phyloP scores from a whole-genome alignment of 2,113 vertebrate species.

The Seriola quinqueradiata region DNA sequence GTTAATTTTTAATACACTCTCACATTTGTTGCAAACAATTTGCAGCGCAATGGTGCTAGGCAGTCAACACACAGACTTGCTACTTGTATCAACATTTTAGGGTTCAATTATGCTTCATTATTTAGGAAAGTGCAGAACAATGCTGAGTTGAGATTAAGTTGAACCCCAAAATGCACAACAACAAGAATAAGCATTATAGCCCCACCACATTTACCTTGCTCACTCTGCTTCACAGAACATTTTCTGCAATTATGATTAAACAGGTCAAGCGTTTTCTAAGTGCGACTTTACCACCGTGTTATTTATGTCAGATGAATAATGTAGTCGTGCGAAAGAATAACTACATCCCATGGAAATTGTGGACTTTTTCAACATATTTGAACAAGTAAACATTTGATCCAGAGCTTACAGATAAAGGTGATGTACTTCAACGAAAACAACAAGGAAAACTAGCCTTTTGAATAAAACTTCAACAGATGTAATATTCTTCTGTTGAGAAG shows the following conservation, averaged over 20 bases:
- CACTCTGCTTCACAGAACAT: conserved; percentile 8
- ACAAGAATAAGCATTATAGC: background rate
- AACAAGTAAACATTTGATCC: too few relatives aligned
- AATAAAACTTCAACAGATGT: background rate
- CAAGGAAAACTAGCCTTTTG: background rate
- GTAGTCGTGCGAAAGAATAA: background rate
- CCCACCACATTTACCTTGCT: background rate
- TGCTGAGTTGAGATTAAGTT: conserved; percentile 5
- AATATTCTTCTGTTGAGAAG: background rate
- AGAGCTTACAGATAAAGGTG: background rate
- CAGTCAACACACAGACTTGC: conserved; percentile 42
- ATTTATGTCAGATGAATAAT: conserved; percentile 57
- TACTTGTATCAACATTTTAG: conserved; percentile 53
- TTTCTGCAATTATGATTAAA: conserved; percentile 12
- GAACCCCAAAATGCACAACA: background rate
- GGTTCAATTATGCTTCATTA: conserved; percentile 51
- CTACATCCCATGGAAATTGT: background rate
- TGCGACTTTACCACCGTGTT: background rate
- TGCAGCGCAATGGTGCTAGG: conserved; percentile 45
- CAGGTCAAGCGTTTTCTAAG: conserved; percentile 9
- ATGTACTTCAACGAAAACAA: too few relatives aligned
- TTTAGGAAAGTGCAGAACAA: conserved; percentile 21
- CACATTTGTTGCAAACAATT: conserved; percentile 74
- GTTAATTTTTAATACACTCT: conserved; percentile 80
- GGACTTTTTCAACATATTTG: too few relatives aligned